Evolutionary conservation across 1,140 invertebrate genomes (phyloP).

Genomic region (Drosophila rhopaloa): DNA sequence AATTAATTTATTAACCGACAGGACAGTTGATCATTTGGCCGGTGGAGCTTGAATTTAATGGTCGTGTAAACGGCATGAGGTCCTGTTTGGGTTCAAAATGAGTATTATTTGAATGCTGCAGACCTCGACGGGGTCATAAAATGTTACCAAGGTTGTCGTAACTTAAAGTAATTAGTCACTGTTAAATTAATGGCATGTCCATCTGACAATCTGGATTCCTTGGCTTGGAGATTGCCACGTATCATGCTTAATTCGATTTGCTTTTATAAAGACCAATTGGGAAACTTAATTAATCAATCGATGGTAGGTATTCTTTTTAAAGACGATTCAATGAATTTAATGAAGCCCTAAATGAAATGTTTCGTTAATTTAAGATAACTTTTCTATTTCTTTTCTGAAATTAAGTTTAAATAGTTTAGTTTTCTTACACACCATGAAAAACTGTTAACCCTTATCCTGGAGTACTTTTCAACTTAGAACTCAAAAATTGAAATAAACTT

Average conservation of each 20-base stretch:
- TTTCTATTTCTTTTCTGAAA: too few relatives aligned
- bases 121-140: conserved; percentile 30
- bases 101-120: conserved; percentile 7
- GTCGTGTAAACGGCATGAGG: conserved; percentile 57
- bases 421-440: too few relatives aligned
- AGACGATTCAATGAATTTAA: neutral
- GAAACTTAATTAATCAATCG: conserved; percentile 21
- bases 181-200: conserved; percentile 41
- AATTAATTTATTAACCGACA: conserved; percentile 61
- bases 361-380: too few relatives aligned
- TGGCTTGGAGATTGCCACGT: neutral
- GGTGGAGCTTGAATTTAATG: conserved; percentile 28
- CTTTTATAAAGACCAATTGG: neutral
- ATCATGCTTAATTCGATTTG: too few relatives aligned
- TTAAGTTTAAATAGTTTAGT: too few relatives aligned
- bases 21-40: conserved; percentile 56
- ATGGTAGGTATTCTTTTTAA: neutral
- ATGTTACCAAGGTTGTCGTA: conserved; percentile 31
- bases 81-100: conserved; percentile 23
- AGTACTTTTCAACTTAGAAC: neutral
- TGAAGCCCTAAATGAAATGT: too few relatives aligned
- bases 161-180: conserved; percentile 72
- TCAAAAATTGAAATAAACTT: conserved; percentile 15
- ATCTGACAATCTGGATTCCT: conserved; percentile 18
- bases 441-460: too few relatives aligned